Percentiles rank a stretch among this genome's conserved stretches.
These are phyloP conservation scores for Thecophora atra DNA, from an alignment of 2,888 invertebrate genomes.

Conservation along the genomic window DNA sequence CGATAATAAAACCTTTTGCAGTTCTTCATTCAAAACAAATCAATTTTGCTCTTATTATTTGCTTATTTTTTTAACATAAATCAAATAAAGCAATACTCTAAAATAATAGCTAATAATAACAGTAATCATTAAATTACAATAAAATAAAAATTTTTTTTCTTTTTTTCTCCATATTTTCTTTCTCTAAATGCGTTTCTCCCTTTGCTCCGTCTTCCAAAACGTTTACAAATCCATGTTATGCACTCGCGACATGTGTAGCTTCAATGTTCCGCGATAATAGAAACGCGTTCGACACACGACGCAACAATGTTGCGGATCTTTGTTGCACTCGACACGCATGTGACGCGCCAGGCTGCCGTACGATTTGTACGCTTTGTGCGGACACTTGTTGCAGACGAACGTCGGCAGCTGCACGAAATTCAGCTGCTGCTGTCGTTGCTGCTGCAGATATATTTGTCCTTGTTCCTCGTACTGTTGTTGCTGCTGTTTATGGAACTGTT, in stretches of 20 bases:
- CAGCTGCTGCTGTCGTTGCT: conserved; percentile 26
- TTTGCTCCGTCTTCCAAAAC: not conserved
- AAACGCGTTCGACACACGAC: conserved; percentile 59
- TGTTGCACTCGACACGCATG: conserved; percentile 67
- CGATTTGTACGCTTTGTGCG: conserved; percentile 56
- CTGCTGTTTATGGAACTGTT: not conserved
- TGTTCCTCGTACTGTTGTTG: conserved; percentile 27
- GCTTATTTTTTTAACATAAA: too few species aligned
- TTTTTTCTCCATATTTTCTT: not conserved
- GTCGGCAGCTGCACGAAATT: conserved; percentile 22
- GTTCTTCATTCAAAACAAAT: too few species aligned
- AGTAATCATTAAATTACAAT: too few species aligned
- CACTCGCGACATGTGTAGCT: conserved; percentile 46
- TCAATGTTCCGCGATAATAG: conserved; percentile 52
- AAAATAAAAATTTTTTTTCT: not conserved
- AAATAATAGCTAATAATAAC: too few species aligned
- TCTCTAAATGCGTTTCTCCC: not conserved
- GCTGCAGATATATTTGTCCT: conserved; percentile 6
- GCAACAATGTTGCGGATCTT: conserved; percentile 67
- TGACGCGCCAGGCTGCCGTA: conserved; percentile 65
- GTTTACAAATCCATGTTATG: conserved; percentile 35
- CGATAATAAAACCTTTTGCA: too few species aligned
- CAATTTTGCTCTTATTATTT: too few species aligned
- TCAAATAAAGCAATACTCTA: too few species aligned
- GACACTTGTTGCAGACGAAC: conserved; percentile 49